phyloP scores from a whole-genome alignment of 2,888 invertebrate species.

The Tetramorium bicarinatum region DNA sequence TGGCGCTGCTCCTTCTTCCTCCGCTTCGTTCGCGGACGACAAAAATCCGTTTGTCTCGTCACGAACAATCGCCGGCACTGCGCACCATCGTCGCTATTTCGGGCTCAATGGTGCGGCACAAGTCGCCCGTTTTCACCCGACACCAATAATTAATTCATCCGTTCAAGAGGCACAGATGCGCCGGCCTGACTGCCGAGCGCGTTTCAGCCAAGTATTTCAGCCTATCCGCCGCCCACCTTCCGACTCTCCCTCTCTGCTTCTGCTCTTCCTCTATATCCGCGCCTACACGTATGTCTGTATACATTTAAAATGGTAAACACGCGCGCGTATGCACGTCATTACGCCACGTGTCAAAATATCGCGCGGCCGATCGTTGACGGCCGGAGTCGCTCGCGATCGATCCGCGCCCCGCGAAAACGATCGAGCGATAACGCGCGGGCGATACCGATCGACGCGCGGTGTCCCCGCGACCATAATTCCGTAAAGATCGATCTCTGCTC shows the following conservation, averaged over 20 bases:
- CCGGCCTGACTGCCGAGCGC: slow-evolving; percentile 67
- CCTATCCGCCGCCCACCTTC: slow-evolving; percentile 70
- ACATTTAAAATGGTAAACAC: slow-evolving; percentile 43
- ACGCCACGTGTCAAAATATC: slow-evolving; percentile 51
- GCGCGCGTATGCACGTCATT: slow-evolving; percentile 34
- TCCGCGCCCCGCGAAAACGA: slow-evolving; percentile 28
- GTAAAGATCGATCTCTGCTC: slow-evolving; percentile 6
- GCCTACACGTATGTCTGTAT: neutral
- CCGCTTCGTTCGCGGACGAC: neutral
- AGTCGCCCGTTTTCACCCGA: slow-evolving; percentile 29
- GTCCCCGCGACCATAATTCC: neutral
- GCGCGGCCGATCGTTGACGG: slow-evolving; percentile 17
- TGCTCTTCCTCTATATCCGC: neutral
- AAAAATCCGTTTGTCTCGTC: neutral
- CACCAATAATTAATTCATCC: slow-evolving; percentile 49
- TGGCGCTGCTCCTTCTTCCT: slow-evolving; percentile 39
- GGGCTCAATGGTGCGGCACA: slow-evolving; percentile 1
- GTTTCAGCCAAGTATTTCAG: slow-evolving; percentile 74
- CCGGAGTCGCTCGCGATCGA: slow-evolving; percentile 15
- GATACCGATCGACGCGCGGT: neutral
- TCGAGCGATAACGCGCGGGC: slow-evolving; percentile 17
- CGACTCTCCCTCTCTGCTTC: neutral
- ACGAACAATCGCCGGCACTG: slow-evolving; percentile 2
- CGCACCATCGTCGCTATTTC: slow-evolving; percentile 8
- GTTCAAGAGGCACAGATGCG: slow-evolving; percentile 44